A percentile compares a stretch with the other conserved stretches of the same genome.
These are phyloP conservation scores for Scomberomorus guttatus DNA, from an alignment of 2,797 vertebrate genomes.

Conservation along the genomic window DNA sequence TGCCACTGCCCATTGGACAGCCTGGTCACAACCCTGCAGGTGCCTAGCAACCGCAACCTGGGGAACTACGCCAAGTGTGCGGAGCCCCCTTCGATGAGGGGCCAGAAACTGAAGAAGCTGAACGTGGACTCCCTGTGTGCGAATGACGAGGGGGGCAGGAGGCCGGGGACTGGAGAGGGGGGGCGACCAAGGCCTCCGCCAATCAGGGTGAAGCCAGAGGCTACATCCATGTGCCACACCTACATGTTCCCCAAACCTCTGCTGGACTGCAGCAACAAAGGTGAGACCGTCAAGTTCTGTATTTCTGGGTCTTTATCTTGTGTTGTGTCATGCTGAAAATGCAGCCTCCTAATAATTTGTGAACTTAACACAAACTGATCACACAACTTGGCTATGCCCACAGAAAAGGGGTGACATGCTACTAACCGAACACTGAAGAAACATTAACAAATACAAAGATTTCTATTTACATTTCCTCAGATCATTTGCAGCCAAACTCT, in stretches of 20 bases:
- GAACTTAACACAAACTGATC: background rate
- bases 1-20: constrained; percentile 93
- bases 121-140: constrained; percentile 87
- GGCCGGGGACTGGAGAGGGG: constrained; percentile 43
- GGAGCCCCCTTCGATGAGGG: constrained; percentile 85
- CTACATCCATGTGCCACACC: constrained; percentile 89
- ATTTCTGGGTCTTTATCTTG: background rate
- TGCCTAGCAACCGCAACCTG: constrained; percentile 94
- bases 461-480: background rate
- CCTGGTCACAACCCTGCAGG: constrained; percentile 91
- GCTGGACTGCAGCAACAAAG: constrained; percentile 94
- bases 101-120: constrained; percentile 90
- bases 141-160: constrained; percentile 65
- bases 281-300: constrained; percentile 71
- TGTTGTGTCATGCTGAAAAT: background rate
- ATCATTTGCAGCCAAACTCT: constrained; percentile 20
- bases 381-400: background rate
- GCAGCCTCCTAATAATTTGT: background rate
- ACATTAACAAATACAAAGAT: constrained; percentile 2
- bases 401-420: background rate
- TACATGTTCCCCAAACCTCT: constrained; percentile 91
- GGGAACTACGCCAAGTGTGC: constrained; percentile 94
- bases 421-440: background rate
- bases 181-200: constrained; percentile 42
- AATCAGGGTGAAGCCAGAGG: constrained; percentile 80